A percentile compares a stretch with the other conserved stretches of the same genome.
These are phyloP conservation scores for Bergia sp. DNA, from an alignment of 92 coral and sea anemone genomes.

Conservation along the genomic window DNA sequence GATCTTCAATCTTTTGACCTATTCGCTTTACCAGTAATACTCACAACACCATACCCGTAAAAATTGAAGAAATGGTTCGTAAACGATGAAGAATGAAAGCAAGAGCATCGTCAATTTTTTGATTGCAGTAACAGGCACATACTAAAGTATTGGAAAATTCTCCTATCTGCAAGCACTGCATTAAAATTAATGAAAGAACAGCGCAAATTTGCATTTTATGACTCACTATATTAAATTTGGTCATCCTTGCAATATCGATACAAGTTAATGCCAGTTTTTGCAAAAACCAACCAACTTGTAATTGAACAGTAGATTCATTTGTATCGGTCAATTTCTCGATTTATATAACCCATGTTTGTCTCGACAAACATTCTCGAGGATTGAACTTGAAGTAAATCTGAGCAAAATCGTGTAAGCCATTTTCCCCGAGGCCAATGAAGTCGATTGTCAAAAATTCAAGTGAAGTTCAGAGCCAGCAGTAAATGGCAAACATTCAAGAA, in stretches of 20 bases:
- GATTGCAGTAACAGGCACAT: neutral
- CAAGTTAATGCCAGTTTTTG: constrained; percentile 2
- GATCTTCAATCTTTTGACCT: constrained; percentile 37
- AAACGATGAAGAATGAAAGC: neutral
- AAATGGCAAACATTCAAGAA: neutral
- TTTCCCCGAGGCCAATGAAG: neutral
- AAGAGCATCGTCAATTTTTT: neutral
- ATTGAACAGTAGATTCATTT: neutral
- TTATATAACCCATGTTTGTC: constrained; percentile 10
- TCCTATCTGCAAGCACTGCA: constrained; percentile 3
- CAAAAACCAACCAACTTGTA: neutral
- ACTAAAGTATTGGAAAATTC: neutral
- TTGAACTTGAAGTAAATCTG: neutral
- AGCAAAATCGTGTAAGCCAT: neutral
- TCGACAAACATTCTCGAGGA: neutral
- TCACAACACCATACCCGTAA: neutral
- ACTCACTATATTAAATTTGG: neutral
- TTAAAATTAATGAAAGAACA: constrained; percentile 15
- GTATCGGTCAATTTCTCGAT: neutral
- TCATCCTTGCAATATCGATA: neutral
- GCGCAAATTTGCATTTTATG: constrained; percentile 15
- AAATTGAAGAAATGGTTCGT: neutral
- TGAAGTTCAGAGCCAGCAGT: neutral
- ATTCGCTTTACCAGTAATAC: neutral
- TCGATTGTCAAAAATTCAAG: neutral